Percentiles rank a stretch among this genome's conserved stretches.
Conservation (phyloP, 2,797 vertebrate species). For the Sandelia bainsii region DNA sequence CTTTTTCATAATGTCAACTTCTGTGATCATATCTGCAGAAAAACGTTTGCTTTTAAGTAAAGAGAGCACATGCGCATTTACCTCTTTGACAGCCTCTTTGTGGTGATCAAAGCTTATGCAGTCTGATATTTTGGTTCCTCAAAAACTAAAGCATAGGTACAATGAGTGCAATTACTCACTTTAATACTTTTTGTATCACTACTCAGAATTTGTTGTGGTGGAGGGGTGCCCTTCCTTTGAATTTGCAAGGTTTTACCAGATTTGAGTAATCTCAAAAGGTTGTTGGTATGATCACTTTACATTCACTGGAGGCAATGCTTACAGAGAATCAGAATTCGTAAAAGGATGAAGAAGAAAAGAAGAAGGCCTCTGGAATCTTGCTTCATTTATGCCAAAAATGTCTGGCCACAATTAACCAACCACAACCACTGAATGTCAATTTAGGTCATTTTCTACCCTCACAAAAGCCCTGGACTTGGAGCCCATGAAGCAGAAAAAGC, state of each 20-base stretch:
- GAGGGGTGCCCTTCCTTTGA: not conserved
- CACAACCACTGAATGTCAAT: constrained; percentile 78
- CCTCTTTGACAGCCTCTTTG: constrained; percentile 42
- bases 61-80: constrained; percentile 3
- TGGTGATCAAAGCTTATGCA: constrained; percentile 26
- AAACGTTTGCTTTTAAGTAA: constrained; percentile 4
- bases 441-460: constrained; percentile 85
- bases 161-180: constrained; percentile 24
- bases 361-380: constrained; percentile 59
- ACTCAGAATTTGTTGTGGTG: not conserved
- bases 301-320: constrained; percentile 33
- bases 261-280: constrained; percentile 10
- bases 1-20: constrained; percentile 44
- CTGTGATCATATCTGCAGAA: constrained; percentile 28
- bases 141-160: not conserved
- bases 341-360: constrained; percentile 33
- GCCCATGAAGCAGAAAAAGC: constrained; percentile 82
- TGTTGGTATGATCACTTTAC: constrained; percentile 30
- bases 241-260: constrained; percentile 25
- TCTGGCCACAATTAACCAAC: constrained; percentile 72
- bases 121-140: constrained; percentile 8
- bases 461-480: constrained; percentile 80
- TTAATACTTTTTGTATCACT: constrained; percentile 21
- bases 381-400: constrained; percentile 76
- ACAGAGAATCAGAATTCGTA: constrained; percentile 37